phyloP scores from a whole-genome alignment of 2,113 vertebrate species.

The Brachirus orientalis region DNA sequence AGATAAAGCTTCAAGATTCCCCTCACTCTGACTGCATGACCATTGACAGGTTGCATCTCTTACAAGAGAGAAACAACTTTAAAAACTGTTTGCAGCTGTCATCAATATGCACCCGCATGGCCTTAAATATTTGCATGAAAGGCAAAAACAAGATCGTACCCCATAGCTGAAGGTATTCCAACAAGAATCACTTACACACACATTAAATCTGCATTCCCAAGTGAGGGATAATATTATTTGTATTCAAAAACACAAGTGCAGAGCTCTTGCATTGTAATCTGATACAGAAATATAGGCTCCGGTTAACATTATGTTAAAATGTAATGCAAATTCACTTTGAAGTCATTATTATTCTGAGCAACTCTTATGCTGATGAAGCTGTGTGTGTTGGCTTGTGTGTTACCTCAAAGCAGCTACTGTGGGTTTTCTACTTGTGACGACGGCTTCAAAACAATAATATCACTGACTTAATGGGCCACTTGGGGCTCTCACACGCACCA shows the following conservation, averaged over 20 bases:
- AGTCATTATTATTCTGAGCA: conserved; percentile 27
- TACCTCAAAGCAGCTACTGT: conserved; percentile 13
- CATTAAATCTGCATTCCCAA: conserved; percentile 2
- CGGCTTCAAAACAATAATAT: conserved; percentile 38
- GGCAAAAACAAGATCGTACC: conserved; percentile 18
- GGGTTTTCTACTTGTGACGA: conserved; percentile 25
- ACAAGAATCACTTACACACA: background rate
- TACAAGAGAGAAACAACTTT: conserved; percentile 1
- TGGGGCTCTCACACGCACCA: conserved; percentile 27
- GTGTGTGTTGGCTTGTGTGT: conserved; percentile 19
- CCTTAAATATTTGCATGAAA: conserved; percentile 15
- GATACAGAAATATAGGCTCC: background rate
- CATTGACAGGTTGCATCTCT: conserved; percentile 7
- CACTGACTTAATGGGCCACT: conserved; percentile 46
- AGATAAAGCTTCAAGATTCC: conserved; percentile 3
- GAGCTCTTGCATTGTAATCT: no score
- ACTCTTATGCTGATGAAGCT: conserved; percentile 52
- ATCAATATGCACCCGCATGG: conserved; percentile 12
- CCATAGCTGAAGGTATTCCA: background rate
- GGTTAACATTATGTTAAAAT: conserved; percentile 22
- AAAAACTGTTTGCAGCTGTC: conserved; percentile 14
- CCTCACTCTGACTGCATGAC: background rate
- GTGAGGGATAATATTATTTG: background rate
- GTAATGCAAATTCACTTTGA: conserved; percentile 17
- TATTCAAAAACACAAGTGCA: background rate